Base-by-base conservation (phyloP, 2,888 invertebrate species). In the Mesorhabditis sp. region DNA sequence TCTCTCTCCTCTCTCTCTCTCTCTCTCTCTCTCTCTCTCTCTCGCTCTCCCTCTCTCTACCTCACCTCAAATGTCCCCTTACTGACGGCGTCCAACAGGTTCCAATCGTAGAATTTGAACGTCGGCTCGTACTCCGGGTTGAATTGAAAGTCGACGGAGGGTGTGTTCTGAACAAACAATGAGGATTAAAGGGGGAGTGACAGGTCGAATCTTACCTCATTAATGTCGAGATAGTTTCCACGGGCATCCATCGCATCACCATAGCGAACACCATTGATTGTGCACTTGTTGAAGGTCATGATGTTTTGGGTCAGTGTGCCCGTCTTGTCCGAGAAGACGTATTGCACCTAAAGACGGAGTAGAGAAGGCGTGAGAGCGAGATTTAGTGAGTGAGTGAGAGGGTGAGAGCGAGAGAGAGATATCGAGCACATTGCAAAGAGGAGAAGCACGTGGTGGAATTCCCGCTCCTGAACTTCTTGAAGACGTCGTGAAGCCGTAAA, bases 211-310 rank as follows among this genome's bases (percentile, higher is more conserved):
- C 78, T 71, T 42, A 82, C 82, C 65, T 82, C 82, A 44, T 44
- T 74, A 44, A 80, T 76, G 42, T 82, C 82, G 4, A 86, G 68
- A 4, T 72, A 67, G 63, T 85, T 80, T 5, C 85, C 83, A 5
- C 80, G 77, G 4, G 74, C 71, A 65, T 82, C 79, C 67, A 80
- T 74, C 89, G 70, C 89, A 87, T 97, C 95, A 41, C 98, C 98
- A 87, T 94, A 98, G 7, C 58, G 58, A 10, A 50, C 90, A 5
- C 94, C 95, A 78, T 91, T 92, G 80, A 98, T 94, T 75, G 96
- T 94, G 87, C 96, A 96, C 89, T 97, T 97, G 88, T 97, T 97
- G 88, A 98, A 98, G 70, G 95, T 94, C 98, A 98, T 98, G 82
- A 98, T 95, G 87, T 98, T 98, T 90, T 96, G 95, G 44, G 98